phyloP scores from a whole-genome alignment of 2,113 vertebrate species.

The Setophaga kirtlandii region DNA sequence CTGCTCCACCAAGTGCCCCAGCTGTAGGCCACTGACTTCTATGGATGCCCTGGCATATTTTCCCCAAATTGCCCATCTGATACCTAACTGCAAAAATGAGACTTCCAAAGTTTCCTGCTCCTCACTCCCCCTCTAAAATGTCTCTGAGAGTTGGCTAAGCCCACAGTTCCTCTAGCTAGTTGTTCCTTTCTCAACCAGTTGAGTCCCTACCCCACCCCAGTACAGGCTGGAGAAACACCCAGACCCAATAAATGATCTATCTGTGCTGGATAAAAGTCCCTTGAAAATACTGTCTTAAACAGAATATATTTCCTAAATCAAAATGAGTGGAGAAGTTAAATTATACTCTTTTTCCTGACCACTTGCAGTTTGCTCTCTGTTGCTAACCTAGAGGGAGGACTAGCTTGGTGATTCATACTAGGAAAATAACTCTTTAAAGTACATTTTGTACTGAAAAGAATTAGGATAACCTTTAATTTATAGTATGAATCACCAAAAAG shows the following conservation, averaged over 20 bases:
- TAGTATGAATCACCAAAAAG: conserved; percentile 37
- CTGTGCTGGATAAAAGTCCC: not conserved
- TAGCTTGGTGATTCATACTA: conserved; percentile 23
- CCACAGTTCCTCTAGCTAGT: not conserved
- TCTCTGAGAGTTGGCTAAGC: not conserved
- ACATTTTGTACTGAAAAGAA: conserved; percentile 23
- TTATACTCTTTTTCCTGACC: not conserved
- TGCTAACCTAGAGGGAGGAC: not conserved
- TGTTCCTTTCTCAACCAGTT: not conserved
- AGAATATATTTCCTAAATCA: not conserved
- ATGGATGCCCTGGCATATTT: not conserved
- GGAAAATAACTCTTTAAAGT: conserved; percentile 21
- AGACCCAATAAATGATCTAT: not conserved
- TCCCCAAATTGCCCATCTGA: not conserved
- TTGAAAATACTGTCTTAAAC: not conserved
- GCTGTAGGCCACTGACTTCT: not conserved
- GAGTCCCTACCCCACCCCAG: rapidly evolving
- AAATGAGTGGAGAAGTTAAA: not conserved
- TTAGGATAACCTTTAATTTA: conserved; percentile 58
- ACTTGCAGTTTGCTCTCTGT: not conserved
- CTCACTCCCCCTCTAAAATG: rapidly evolving
- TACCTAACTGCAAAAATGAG: not conserved
- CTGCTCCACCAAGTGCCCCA: rapidly evolving
- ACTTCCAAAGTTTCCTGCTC: not conserved
- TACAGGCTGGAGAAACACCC: rapidly evolving